These are phyloP conservation scores for Drosophila algonquin DNA, from an alignment of 2,888 invertebrate species.

Conservation along the genomic window DNA sequence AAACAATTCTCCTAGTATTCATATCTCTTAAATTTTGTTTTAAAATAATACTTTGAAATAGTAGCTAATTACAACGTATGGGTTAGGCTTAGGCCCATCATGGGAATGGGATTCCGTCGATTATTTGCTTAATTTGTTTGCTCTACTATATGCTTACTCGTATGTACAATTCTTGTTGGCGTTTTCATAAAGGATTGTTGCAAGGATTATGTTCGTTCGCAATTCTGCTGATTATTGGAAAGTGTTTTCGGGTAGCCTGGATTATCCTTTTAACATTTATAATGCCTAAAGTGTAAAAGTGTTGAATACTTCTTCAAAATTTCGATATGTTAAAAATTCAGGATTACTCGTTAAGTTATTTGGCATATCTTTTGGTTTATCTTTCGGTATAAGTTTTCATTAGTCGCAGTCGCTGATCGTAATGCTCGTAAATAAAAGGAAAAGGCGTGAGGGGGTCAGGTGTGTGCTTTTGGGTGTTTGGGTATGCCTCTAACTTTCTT, in stretches of 20 bases:
- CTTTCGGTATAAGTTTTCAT: conserved; percentile 29
- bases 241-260: conserved; percentile 49
- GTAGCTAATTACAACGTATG: conserved; percentile 29
- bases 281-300: conserved; percentile 76
- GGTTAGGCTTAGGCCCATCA: conserved; percentile 15
- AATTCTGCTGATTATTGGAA: conserved; percentile 57
- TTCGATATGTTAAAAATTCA: conserved; percentile 83
- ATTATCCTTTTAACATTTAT: conserved; percentile 43
- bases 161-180: conserved; percentile 50
- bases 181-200: conserved; percentile 33
- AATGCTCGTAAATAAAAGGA: conserved; percentile 21
- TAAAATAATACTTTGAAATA: conserved; percentile 51
- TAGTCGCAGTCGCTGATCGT: conserved; percentile 10
- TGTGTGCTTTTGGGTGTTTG: conserved; percentile 35
- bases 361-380: conserved; percentile 72
- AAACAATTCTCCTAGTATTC: conserved; percentile 65
- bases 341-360: conserved; percentile 70
- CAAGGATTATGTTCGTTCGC: conserved; percentile 43
- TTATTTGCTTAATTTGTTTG: conserved; percentile 42
- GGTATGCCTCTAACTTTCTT: conserved; percentile 42
- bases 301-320: conserved; percentile 59
- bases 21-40: conserved; percentile 21
- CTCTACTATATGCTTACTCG: conserved; percentile 27
- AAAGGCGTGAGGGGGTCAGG: conserved; percentile 34
- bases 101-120: conserved; percentile 15